Evolutionary conservation across 2,113 vertebrate genomes (phyloP), one percentile per base, ranked within the genome.

Genomic region (Chaetodon trifascialis): DNA sequence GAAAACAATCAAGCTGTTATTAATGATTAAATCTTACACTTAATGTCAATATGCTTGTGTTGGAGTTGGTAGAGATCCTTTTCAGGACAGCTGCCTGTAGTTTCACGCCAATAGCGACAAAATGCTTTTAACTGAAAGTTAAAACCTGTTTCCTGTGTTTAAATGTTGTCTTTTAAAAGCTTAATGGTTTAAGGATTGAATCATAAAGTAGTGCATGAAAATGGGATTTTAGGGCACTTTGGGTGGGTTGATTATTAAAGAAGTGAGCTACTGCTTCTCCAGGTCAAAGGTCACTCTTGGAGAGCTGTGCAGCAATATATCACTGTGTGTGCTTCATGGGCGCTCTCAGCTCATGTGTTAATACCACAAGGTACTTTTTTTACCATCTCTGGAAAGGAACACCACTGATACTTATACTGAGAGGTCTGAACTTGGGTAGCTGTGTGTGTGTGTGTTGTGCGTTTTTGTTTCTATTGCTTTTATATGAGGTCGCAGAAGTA

Each of bases 221-320:
- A 95, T 81, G 75, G 88, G 75, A 91, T 94, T 95, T 62, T 84
- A 86, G 87, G 93, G 89, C 87, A 80, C 90, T 95, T 94, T 55
- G 23, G 71, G 71, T 84, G 87, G 94, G 94, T 94, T 96, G 95
- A 95, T 95, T 95, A 96, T 97, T 96, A 95, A 95, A 94, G 52
- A 60, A 81, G 85, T 96, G 95, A 97, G 93, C 96, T 96, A 95
- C 94, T 93, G 88, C 94, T 94, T 87, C 89, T 93, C 90, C 63
- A 86, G 94, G 93, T 94, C 95, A 94, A 95, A 96, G 96, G 96
- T 97, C 95, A 94, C 66, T 21, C 71, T 70, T 85, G 81, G 92
- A 95, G 92, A 95, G 94, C 85, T 91, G 90, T 91, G 90, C 82
- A 87, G 88, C 92, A 94, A 95, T 96, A 94, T 93, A 93, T 96